Percentiles rank a stretch among this genome's conserved stretches.
phyloP scores from a whole-genome alignment of 2,888 invertebrate genomes.

The Branchipolynoe longqiensis region DNA sequence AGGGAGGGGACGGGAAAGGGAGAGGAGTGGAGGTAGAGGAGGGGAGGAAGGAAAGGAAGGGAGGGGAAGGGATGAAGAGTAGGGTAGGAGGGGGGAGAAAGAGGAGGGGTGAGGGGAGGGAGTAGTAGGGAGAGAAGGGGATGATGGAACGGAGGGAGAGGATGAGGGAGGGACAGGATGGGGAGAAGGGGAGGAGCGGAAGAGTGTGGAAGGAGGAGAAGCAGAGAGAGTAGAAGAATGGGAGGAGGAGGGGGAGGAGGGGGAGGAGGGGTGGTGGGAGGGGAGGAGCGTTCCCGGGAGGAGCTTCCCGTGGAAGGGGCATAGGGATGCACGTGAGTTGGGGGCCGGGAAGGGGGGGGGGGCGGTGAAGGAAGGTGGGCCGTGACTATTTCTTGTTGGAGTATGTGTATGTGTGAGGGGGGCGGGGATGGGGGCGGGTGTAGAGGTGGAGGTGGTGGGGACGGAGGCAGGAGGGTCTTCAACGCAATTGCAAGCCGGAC shows the following conservation, averaged over 20 bases:
- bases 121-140: too few species aligned
- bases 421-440: too few species aligned
- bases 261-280: not conserved
- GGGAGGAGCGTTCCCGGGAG: not conserved
- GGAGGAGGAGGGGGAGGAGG: not conserved
- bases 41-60: not conserved
- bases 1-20: not conserved
- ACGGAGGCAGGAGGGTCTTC: too few species aligned
- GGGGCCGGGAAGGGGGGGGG: not conserved
- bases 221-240: not conserved
- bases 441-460: not conserved
- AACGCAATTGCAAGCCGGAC: too few species aligned
- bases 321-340: not conserved
- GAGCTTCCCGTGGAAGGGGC: not conserved
- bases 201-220: too few species aligned
- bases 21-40: not conserved
- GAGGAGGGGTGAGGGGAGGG: not conserved
- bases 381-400: too few species aligned
- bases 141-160: too few species aligned
- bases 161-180: too few species aligned
- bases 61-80: too few species aligned
- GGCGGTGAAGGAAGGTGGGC: not conserved
- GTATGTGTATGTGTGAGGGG: too few species aligned
- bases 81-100: too few species aligned
- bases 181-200: too few species aligned